Evolutionary conservation across 2,888 invertebrate species (phyloP), one percentile per base, ranked within the genome.

Genomic region (Drosophila lutescens): DNA sequence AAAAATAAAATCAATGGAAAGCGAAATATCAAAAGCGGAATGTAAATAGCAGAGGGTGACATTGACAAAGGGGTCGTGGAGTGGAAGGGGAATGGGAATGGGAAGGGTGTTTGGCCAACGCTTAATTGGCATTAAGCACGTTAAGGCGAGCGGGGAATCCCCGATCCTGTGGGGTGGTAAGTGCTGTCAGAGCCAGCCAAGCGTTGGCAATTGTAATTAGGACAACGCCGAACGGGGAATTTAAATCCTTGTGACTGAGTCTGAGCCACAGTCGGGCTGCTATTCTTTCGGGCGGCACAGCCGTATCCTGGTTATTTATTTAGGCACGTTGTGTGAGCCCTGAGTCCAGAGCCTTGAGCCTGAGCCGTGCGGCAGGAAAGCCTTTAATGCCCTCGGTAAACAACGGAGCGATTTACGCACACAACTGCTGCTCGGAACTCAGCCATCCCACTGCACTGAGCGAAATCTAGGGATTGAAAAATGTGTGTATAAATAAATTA

Each of bases 121-220:
- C 76, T 88, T 88, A 88, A 86, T 86, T 86, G 86, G 88, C 87
- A 86, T 86, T 84, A 86, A 80, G 79, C 75, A 78, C 80, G 78
- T 71, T 76, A 76, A 73, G 79, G 79, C 67, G 62, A 63, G 49
- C 69, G 49, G 49, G 49, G 49, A 49, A 34, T 20, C 23, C 49
- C 34, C 49, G 20, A 41, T 34, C 54, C 53, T 62, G 51, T 44
- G 60, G 57, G 68, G 74, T 62, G 57, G 70, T 44, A 53, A 53
- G 62, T 63, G 49, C 76, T 78, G 84, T 78, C 76, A 86, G 54
- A 56, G 68, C 62, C 79, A 86, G 58, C 68, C 50, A 61, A 67
- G 65, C 84, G 76, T 71, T 85, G 58, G 78, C 76, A 75, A 76
- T 80, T 86, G 79, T 86, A 86, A 85, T 85, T 86, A 83, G 69